Base-by-base conservation (phyloP, 2,888 invertebrate genomes). In the Lacanobia oleracea region DNA sequence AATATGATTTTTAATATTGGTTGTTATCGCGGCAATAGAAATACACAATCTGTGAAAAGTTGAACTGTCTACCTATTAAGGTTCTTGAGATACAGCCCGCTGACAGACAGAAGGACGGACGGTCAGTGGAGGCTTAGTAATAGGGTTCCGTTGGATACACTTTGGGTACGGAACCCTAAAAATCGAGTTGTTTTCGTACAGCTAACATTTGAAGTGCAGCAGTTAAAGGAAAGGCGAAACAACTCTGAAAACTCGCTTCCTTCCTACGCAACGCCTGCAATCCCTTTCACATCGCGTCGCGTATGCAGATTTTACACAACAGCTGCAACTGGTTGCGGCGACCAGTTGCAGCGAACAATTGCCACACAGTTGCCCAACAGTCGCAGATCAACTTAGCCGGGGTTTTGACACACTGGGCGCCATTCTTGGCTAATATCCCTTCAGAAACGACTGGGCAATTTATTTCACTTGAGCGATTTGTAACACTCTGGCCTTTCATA, bases 401-500 rank as follows among this genome's bases (percentile, higher is more conserved):
- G 9, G 67, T 84, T 84, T 77, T 74, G 82, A 75, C 84, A 84
- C 50, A 84, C 78, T 48, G 72, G 78, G 67, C 62, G 70, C 72
- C 60, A 33, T 27, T 50, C 74, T 84, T 84, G 82, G 82, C 75
- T 82, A 84, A 84, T 84, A 67, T 64, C 69, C 76, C 79, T 81
- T 75, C 70, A 6, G 51, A 67, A 57, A 40, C 21, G 37, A 67
- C 48, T 9, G 61, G 43, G 64, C 43, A 73, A 61, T 72, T 12
- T 12, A 59, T 77, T 75, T 76, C 40, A 66, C 63, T 72, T 68
- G 48, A 27, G 27, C 23, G 59, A 73, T 72, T 56, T 81, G 61
- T 62, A 68, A 67, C 37, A 64, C 33, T 21, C 27, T n/a, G n/a
- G 48, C 51, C 45, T 72, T 76, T 65, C 54, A 63, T 54, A 50